A percentile compares a stretch with the other conserved stretches of the same genome.
Conservation (phyloP, 2,113 vertebrate species). For the Lampris incognitus region DNA sequence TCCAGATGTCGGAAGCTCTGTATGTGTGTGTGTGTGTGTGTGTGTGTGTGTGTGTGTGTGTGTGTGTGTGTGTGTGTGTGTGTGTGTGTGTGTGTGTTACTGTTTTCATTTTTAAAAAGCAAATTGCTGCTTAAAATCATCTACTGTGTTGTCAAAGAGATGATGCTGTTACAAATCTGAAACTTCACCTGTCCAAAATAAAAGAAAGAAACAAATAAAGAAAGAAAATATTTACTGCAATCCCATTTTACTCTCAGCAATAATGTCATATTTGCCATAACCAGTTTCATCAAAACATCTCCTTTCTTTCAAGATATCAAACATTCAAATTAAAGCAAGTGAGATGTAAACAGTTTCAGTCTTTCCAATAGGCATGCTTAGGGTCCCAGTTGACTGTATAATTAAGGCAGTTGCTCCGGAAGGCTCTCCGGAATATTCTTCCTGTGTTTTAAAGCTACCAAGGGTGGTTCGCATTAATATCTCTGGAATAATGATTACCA, state of each 20-base stretch:
- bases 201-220: no score
- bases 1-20: no score
- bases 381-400: conserved; percentile 12
- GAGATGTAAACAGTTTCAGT: conserved; percentile 17
- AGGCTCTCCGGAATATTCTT: conserved; percentile 13
- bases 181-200: no score
- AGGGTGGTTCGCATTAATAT: conserved; percentile 37
- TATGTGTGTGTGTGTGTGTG: background rate
- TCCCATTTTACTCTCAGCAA: no score
- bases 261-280: no score
- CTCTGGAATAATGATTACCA: conserved; percentile 54
- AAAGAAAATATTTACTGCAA: no score
- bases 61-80: background rate
- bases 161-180: no score
- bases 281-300: no score
- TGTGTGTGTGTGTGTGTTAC: no score
- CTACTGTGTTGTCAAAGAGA: no score
- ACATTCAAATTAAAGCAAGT: conserved; percentile 2
- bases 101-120: no score
- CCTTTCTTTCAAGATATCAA: conserved; percentile 13
- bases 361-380: background rate
- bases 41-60: background rate
- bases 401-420: conserved; percentile 30
- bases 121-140: no score
- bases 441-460: conserved; percentile 10